Conservation (phyloP, 2,113 vertebrate species). For the Dicerorhinus sumatrensis region DNA sequence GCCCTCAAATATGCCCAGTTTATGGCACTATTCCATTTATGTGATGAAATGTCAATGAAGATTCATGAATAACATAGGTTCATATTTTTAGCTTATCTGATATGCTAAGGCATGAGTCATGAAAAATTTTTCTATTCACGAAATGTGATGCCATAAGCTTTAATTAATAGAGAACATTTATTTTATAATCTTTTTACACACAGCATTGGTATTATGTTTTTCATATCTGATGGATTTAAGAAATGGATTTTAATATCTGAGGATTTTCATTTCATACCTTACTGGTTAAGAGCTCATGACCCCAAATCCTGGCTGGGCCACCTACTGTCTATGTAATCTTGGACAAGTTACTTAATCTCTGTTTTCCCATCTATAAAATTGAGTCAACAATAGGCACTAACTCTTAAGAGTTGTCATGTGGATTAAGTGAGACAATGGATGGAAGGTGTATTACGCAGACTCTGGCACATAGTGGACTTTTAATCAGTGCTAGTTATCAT, state of each 20-base stretch:
- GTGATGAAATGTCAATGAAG: background rate
- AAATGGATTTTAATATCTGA: background rate
- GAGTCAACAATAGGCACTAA: background rate
- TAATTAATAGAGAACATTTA: slow-evolving; percentile 9
- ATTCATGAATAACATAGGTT: background rate
- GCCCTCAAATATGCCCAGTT: background rate
- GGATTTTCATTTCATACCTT: slow-evolving; percentile 8
- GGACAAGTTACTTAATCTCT: background rate
- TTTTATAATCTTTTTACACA: slow-evolving; percentile 10
- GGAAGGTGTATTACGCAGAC: background rate
- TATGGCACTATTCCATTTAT: background rate
- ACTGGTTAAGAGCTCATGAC: background rate
- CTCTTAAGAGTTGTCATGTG: background rate
- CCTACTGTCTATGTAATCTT: background rate
- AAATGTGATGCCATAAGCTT: background rate
- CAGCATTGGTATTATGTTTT: background rate
- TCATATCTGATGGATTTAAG: background rate
- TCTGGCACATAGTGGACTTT: background rate
- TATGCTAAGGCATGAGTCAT: background rate
- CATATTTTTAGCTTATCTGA: background rate
- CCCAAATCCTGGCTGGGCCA: background rate
- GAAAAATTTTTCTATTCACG: background rate
- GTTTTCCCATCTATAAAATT: background rate
- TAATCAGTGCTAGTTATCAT: background rate
- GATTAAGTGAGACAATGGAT: background rate